These are phyloP conservation scores for Proisotoma minuta DNA, from an alignment of 2,888 invertebrate species.

Conservation along the genomic window DNA sequence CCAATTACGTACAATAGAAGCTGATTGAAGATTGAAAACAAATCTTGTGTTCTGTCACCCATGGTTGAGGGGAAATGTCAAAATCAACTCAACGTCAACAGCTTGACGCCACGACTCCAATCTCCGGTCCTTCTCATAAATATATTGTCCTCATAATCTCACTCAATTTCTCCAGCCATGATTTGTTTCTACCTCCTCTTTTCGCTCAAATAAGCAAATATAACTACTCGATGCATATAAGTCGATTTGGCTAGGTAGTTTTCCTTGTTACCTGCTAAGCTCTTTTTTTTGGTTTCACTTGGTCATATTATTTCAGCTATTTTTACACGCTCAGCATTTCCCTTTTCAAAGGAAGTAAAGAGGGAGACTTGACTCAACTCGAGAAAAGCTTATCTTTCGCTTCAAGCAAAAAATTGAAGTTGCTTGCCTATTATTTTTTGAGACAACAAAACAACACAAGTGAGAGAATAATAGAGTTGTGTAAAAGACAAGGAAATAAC, in stretches of 20 bases:
- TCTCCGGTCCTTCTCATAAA: not conserved
- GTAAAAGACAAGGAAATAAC: no score
- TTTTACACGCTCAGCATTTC: not conserved
- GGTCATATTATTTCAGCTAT: conserved; percentile 4
- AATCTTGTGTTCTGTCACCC: conserved; percentile 9
- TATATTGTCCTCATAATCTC: not conserved
- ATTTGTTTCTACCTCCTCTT: not conserved
- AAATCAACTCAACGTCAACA: conserved; percentile 10
- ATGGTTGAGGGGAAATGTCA: not conserved
- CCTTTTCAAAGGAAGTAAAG: not conserved
- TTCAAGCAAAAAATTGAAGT: not conserved
- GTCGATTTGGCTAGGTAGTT: no score
- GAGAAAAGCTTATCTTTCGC: conserved; percentile 5
- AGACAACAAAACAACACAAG: not conserved
- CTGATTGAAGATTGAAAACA: conserved; percentile 25
- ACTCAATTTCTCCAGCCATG: not conserved
- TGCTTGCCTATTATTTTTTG: not conserved
- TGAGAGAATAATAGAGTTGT: no score
- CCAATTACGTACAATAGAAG: conserved; percentile 27
- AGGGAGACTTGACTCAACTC: no score
- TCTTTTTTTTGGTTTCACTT: not conserved
- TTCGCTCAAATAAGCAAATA: conserved; percentile 5
- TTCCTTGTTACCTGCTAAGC: not conserved
- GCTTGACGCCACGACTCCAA: conserved; percentile 3
- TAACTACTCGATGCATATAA: not conserved